phyloP scores from a whole-genome alignment of 1,140 invertebrate species.

The Dolichoris vasculosae region DNA sequence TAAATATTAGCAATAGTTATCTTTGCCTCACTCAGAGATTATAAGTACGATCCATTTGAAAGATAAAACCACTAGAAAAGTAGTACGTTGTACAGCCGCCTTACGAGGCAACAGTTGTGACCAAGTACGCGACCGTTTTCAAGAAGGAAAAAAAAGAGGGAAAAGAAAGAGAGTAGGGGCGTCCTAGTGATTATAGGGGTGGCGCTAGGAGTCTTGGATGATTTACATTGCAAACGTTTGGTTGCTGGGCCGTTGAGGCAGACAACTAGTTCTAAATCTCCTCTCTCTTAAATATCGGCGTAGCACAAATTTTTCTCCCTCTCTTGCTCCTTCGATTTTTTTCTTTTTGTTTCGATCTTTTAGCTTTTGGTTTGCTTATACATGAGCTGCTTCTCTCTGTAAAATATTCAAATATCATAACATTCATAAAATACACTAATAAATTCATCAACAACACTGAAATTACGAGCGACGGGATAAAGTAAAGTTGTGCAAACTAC shows the following conservation, averaged over 20 bases:
- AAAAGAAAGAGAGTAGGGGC: slow-evolving; percentile 1
- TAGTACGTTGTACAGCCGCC: neutral
- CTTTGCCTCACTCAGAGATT: neutral
- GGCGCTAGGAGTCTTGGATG: slow-evolving; percentile 65
- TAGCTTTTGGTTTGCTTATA: slow-evolving; percentile 55
- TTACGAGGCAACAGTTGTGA: neutral
- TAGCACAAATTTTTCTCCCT: slow-evolving; percentile 5
- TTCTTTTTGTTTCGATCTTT: neutral
- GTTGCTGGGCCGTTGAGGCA: slow-evolving; percentile 31
- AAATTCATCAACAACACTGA: slow-evolving; percentile 67
- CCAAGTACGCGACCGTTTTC: neutral
- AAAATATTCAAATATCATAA: slow-evolving; percentile 67
- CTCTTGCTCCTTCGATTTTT: neutral
- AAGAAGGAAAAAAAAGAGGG: neutral
- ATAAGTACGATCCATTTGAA: slow-evolving; percentile 14
- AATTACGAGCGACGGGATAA: slow-evolving; percentile 57
- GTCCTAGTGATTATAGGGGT: slow-evolving; percentile 68
- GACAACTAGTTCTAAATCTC: slow-evolving; percentile 66
- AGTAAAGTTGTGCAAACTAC: neutral
- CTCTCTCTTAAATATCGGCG: slow-evolving; percentile 59
- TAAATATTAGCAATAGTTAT: slow-evolving; percentile 31
- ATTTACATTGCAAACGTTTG: slow-evolving; percentile 64
- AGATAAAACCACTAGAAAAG: slow-evolving; percentile 38
- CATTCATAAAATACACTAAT: too few species aligned
- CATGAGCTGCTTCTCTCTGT: slow-evolving; percentile 64